Percentiles rank a stretch among this genome's conserved stretches.
Conservation (phyloP, 2,113 vertebrate genomes). For the Oryzias curvinotus region DNA sequence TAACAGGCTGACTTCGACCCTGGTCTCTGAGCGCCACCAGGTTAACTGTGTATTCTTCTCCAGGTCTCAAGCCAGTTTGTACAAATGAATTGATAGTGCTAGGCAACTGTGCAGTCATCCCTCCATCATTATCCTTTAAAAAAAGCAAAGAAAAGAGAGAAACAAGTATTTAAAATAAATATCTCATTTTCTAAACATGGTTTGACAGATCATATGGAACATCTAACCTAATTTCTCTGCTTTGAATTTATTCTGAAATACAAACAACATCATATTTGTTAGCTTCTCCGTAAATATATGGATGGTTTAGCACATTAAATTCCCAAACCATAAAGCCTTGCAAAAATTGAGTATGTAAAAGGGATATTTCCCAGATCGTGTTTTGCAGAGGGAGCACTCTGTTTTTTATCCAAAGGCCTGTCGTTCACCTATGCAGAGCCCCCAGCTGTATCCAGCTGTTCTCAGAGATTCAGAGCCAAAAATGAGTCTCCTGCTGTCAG, state of each 20-base stretch:
- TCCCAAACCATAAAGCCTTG: conserved; percentile 14
- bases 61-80: conserved; percentile 92
- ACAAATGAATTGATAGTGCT: conserved; percentile 93
- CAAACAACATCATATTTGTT: background rate
- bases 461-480: conserved; percentile 29
- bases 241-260: background rate
- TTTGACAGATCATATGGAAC: background rate
- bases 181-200: conserved; percentile 6
- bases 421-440: conserved; percentile 54
- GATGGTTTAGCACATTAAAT: conserved; percentile 24
- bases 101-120: conserved; percentile 94
- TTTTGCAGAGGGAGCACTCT: conserved; percentile 53
- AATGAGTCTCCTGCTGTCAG: conserved; percentile 53
- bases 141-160: background rate
- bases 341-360: conserved; percentile 12
- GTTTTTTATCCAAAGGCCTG: conserved; percentile 43
- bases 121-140: conserved; percentile 91
- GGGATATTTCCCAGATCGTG: conserved; percentile 20
- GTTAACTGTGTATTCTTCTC: conserved; percentile 94
- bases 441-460: conserved; percentile 62
- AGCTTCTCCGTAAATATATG: conserved; percentile 5
- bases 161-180: background rate
- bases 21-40: conserved; percentile 92
- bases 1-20: conserved; percentile 87
- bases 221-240: conserved; percentile 5